Evolutionary conservation across 2,888 invertebrate species (phyloP), one percentile per base, ranked within the genome.

Genomic region (Eupithecia pulchellata): DNA sequence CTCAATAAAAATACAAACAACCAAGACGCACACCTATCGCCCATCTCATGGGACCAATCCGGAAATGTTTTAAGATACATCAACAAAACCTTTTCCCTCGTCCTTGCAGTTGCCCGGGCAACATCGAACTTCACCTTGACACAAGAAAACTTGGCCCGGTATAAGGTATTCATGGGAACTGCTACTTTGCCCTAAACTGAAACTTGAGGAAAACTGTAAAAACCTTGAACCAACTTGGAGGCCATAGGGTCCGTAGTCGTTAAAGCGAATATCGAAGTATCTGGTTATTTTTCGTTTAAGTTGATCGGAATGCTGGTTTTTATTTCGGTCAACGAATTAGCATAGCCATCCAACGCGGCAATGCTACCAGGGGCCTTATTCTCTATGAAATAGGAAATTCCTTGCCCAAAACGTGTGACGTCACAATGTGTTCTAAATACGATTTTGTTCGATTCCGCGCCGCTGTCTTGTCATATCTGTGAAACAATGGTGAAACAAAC

Each of bases 101-200:
- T 60, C 58, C 58, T 60, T 60, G 58, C 32, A 9, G 30, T 60
- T 30, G n/a, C 32, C 58, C 58, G 32, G 58, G 58, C 9, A 32
- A 60, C 30, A 32, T 32, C 30, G 17, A 57, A 57, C 32, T 25
- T 52, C 25, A 64, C 47, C 66, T 52, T 68, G 70, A 75, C 75
- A 84, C 77, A 74, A 76, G 79, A 77, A 77, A 78, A 82, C 77
- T 79, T 78, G 66, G 68, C 42, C 74, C 76, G 77, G 77, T 6
- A n/a, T 29, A 14, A 17, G 17, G 57, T 29, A 57, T 57, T 57
- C 1, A 57, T 29, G 20, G 47, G 11, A 57, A 57, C 27, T 17
- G 57, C 57, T 13, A 57, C 27, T 57, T 13, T 13, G 73, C 75
- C 61, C 76, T 67, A 77, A 75, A 57, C 57, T 57, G 13, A 57